Evolutionary conservation across 2,888 invertebrate genomes (phyloP).

Genomic region (Lamproptera curius): DNA sequence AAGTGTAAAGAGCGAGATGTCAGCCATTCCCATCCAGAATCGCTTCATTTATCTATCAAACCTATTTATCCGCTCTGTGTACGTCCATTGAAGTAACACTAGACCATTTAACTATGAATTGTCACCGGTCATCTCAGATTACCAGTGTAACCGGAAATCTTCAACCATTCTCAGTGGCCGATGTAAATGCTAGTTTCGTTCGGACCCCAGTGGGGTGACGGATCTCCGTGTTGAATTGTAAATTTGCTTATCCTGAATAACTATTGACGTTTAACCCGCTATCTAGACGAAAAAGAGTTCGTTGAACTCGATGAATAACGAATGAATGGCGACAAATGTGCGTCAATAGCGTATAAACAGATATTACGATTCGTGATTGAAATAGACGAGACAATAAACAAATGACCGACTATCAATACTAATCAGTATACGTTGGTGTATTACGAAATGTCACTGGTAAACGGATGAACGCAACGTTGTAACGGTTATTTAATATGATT

Average conservation of each 20-base stretch:
- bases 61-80: too few relatives aligned
- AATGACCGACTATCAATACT: too few relatives aligned
- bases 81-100: constrained; percentile 19
- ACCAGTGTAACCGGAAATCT: constrained; percentile 23
- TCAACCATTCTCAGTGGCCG: constrained; percentile 16
- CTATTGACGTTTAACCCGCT: constrained; percentile 6
- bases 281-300: constrained; percentile 7
- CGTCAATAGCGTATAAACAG: not conserved
- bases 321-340: constrained; percentile 4
- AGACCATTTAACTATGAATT: constrained; percentile 23
- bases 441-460: too few relatives aligned
- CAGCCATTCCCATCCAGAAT: not conserved
- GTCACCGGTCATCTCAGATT: constrained; percentile 8
- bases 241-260: constrained; percentile 8
- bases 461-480: too few relatives aligned
- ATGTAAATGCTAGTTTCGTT: not conserved
- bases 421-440: too few relatives aligned
- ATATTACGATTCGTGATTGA: too few relatives aligned
- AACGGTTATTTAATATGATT: too few relatives aligned
- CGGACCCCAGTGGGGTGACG: not conserved
- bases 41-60: constrained; percentile 13
- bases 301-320: constrained; percentile 2
- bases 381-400: too few relatives aligned
- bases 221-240: constrained; percentile 1
- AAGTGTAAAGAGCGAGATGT: constrained; percentile 3